Evolutionary conservation across 2,797 vertebrate genomes (phyloP).

Genomic region (Xenopus petersii): DNA sequence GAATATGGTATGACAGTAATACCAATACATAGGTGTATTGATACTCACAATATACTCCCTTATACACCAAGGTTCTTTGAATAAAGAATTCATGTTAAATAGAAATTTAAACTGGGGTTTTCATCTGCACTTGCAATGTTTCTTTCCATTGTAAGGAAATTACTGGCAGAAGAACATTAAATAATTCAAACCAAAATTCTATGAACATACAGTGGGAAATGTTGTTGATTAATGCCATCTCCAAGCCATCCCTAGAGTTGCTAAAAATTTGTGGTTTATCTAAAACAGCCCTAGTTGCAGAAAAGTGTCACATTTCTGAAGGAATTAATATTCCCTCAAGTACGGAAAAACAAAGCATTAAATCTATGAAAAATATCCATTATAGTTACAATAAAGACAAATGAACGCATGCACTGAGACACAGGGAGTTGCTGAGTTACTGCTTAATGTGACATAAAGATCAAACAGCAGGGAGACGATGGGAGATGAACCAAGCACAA

Average conservation of each 20-base stretch:
- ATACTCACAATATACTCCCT: background rate
- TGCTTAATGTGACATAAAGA: background rate
- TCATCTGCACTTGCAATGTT: constrained; percentile 8
- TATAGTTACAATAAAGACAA: constrained; percentile 26
- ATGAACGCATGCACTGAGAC: constrained; percentile 24
- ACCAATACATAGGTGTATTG: background rate
- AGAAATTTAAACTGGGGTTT: background rate
- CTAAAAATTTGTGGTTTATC: constrained; percentile 14
- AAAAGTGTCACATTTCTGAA: constrained; percentile 39
- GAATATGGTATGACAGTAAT: background rate
- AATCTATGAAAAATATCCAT: constrained; percentile 34
- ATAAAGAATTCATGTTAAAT: background rate
- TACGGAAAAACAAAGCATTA: constrained; percentile 35
- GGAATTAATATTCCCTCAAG: constrained; percentile 46
- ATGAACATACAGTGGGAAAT: no score
- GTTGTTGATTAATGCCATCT: no score
- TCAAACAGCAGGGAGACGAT: background rate
- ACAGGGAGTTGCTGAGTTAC: constrained; percentile 28
- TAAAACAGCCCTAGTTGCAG: constrained; percentile 34
- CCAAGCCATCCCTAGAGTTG: no score
- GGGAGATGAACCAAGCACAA: constrained; percentile 11
- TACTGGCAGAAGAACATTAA: no score
- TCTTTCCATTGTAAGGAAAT: background rate
- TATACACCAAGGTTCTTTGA: background rate
- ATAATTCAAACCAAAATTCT: no score